A percentile compares a stretch with the other conserved stretches of the same genome.
Evolutionary conservation across 2,888 invertebrate species (phyloP).

Genomic region (Leucozona laternaria): DNA sequence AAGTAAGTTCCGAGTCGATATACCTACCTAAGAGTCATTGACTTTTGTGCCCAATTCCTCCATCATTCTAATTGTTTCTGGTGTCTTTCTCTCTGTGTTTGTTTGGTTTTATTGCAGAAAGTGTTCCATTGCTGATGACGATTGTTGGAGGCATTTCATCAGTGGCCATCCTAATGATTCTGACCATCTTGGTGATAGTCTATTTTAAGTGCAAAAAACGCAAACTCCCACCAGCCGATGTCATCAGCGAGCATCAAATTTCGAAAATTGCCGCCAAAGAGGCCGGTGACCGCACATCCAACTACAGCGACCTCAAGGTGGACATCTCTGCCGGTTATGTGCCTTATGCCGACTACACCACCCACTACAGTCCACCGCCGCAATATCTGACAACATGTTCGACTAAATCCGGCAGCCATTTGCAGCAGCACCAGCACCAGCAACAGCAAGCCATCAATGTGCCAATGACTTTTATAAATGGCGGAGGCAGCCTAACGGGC

Average conservation of each 20-base stretch:
- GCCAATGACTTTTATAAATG: constrained; percentile 82
- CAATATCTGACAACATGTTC: constrained; percentile 83
- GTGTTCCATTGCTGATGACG: constrained; percentile 91
- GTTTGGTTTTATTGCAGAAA: constrained; percentile 85
- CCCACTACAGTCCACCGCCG: constrained; percentile 94
- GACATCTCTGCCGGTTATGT: constrained; percentile 89
- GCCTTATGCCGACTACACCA: constrained; percentile 94
- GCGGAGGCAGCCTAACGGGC: constrained; percentile 81
- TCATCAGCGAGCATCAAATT: constrained; percentile 84
- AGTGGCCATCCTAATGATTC: constrained; percentile 92
- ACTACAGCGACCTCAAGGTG: constrained; percentile 95
- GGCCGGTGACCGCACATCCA: constrained; percentile 93
- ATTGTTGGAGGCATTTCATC: constrained; percentile 92
- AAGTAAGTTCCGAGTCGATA: constrained; percentile 88
- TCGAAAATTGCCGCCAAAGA: constrained; percentile 84
- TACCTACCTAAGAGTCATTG: neutral
- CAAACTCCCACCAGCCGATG: constrained; percentile 83
- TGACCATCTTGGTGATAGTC: constrained; percentile 91
- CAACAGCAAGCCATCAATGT: constrained; percentile 78
- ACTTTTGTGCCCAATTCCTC: neutral
- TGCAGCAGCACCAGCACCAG: constrained; percentile 75
- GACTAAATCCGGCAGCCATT: constrained; percentile 82
- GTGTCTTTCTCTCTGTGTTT: constrained; percentile 6
- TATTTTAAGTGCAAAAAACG: constrained; percentile 87
- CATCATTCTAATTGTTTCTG: constrained; percentile 6